phyloP scores from a whole-genome alignment of 2,797 vertebrate genomes.

The Labeo calbasu region DNA sequence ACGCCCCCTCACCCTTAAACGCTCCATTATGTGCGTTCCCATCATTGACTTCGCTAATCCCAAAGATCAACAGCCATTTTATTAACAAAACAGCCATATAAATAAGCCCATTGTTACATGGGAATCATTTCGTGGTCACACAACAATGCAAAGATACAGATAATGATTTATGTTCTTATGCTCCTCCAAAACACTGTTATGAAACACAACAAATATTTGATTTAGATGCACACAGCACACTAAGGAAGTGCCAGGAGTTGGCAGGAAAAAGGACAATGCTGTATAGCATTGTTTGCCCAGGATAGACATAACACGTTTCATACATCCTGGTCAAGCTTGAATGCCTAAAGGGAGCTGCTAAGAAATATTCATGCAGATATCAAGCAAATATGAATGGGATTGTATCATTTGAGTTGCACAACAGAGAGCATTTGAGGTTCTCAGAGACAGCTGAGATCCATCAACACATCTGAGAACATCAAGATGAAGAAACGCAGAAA shows the following conservation, averaged over 20 bases:
- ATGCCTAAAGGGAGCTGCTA: neutral
- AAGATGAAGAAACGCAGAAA: constrained; percentile 23
- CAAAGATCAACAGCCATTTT: constrained; percentile 29
- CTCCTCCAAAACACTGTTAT: neutral
- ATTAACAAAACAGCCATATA: constrained; percentile 30
- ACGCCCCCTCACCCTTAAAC: constrained; percentile 43
- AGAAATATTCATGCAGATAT: neutral
- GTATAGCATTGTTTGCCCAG: constrained; percentile 71
- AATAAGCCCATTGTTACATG: constrained; percentile 6
- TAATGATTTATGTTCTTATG: constrained; percentile 6
- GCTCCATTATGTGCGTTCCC: constrained; percentile 26
- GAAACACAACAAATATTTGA: constrained; percentile 58
- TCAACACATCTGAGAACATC: constrained; percentile 16
- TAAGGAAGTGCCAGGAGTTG: constrained; percentile 73
- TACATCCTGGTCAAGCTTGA: constrained; percentile 54
- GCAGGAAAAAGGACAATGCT: constrained; percentile 70
- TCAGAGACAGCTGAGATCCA: neutral
- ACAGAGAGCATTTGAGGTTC: constrained; percentile 23
- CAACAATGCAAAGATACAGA: constrained; percentile 20
- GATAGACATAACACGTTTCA: constrained; percentile 72
- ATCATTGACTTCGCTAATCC: constrained; percentile 28
- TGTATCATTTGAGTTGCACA: neutral
- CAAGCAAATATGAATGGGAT: neutral
- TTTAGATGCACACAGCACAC: constrained; percentile 60
- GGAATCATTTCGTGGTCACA: neutral